These are phyloP conservation scores for Drosophila macrothrix DNA, from an alignment of 2,888 invertebrate genomes.

Conservation along the genomic window DNA sequence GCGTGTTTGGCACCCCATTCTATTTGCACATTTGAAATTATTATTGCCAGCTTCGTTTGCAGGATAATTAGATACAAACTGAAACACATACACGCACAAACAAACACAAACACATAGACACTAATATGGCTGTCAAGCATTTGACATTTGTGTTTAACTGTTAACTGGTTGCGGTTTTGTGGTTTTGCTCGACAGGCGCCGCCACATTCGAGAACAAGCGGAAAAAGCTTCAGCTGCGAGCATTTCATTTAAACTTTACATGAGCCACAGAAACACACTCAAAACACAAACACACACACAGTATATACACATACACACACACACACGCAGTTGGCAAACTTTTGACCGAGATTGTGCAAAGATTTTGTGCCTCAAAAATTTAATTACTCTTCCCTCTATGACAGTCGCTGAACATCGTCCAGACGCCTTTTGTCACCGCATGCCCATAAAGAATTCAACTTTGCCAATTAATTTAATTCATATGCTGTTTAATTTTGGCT, in stretches of 20 bases:
- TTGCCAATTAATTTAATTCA: constrained; percentile 76
- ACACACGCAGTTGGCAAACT: constrained; percentile 41
- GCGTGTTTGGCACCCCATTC: constrained; percentile 60
- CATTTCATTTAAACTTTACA: constrained; percentile 68
- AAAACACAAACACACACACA: constrained; percentile 11
- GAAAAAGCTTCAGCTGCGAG: constrained; percentile 34
- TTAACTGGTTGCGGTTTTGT: constrained; percentile 51
- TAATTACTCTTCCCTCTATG: constrained; percentile 61
- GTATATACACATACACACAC: constrained; percentile 3
- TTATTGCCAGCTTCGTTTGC: constrained; percentile 47
- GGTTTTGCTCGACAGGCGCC: constrained; percentile 36
- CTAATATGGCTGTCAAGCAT: constrained; percentile 21
- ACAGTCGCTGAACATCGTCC: constrained; percentile 27
- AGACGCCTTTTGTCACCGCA: constrained; percentile 16
- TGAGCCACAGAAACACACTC: constrained; percentile 38
- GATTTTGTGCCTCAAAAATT: constrained; percentile 52
- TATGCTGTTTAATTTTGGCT: constrained; percentile 53
- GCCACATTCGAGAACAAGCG: constrained; percentile 40
- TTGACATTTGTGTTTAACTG: constrained; percentile 61
- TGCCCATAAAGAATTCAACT: constrained; percentile 66
- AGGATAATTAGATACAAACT: constrained; percentile 49
- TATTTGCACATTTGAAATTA: constrained; percentile 48
- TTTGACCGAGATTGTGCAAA: constrained; percentile 55
- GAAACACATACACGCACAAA: constrained; percentile 3
- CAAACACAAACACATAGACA: constrained; percentile 2